Percentiles rank a stretch among this genome's conserved stretches.
Conservation (phyloP, 2,888 invertebrate genomes). For the Trichopria drosophilae region DNA sequence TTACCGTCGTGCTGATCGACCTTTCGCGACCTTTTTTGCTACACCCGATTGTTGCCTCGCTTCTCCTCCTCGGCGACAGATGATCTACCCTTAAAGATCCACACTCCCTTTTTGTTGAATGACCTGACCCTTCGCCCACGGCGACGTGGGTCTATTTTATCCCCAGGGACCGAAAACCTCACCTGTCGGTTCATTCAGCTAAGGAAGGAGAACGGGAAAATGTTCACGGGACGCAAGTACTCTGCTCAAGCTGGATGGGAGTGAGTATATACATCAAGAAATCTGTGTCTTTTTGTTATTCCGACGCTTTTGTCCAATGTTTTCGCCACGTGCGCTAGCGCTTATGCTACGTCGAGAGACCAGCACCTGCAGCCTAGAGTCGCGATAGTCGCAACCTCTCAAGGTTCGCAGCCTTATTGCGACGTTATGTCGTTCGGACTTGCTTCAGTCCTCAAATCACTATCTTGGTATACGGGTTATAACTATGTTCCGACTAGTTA, state of each 20-base stretch:
- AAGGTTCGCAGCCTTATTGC: no score
- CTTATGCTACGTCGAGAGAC: no score
- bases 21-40: neutral
- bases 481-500: no score
- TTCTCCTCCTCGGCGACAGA: neutral
- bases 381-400: no score
- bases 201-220: conserved; percentile 48
- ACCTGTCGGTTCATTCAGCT: conserved; percentile 50
- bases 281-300: neutral
- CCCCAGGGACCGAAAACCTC: conserved; percentile 49
- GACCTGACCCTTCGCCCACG: no score
- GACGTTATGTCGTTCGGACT: no score
- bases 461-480: no score
- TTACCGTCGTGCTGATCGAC: neutral
- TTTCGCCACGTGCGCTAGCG: conserved; percentile 1
- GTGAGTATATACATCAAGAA: conserved; percentile 35
- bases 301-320: neutral
- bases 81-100: neutral
- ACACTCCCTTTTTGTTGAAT: neutral
- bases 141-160: conserved; percentile 3
- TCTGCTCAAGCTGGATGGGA: conserved; percentile 48
- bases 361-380: no score
- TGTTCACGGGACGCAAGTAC: conserved; percentile 51
- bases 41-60: neutral
- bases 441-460: no score